phyloP scores from a whole-genome alignment of 30 jellyfish, hydroid and myxozoan species.

The Aurelia aurita region DNA sequence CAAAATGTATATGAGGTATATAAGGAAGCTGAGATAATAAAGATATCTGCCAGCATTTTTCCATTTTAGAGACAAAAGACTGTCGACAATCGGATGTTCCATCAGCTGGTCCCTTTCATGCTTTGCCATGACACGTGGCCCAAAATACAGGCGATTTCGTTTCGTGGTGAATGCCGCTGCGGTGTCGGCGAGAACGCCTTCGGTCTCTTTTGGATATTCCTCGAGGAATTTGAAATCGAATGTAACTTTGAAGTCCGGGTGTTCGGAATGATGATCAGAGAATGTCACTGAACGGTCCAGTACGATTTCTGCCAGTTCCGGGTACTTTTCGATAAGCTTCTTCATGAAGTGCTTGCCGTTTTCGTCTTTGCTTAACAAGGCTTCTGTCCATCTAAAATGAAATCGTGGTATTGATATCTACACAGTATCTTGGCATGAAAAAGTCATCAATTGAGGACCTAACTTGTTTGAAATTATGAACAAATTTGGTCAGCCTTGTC shows the following conservation, averaged over 20 bases:
- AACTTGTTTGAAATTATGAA: too few relatives aligned
- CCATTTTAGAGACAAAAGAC: constrained; percentile 58
- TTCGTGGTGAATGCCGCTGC: neutral
- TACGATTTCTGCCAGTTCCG: constrained; percentile 42
- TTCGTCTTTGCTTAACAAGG: constrained; percentile 4
- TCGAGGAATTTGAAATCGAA: constrained; percentile 54
- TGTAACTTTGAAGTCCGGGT: constrained; percentile 48
- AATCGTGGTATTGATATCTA: neutral
- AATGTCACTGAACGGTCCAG: constrained; percentile 58
- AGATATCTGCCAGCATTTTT: constrained; percentile 47
- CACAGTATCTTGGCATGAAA: too few relatives aligned
- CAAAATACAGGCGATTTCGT: constrained; percentile 16
- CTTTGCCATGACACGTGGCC: constrained; percentile 59
- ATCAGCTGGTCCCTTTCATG: constrained; percentile 33
- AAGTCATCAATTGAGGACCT: too few relatives aligned
- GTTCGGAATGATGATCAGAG: constrained; percentile 60
- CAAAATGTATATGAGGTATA: constrained; percentile 24
- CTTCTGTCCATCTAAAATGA: constrained; percentile 71
- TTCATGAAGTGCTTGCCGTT: constrained; percentile 28
- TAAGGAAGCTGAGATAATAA: constrained; percentile 54
- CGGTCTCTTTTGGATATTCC: constrained; percentile 15
- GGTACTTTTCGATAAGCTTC: constrained; percentile 45
- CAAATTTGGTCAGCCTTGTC: too few relatives aligned
- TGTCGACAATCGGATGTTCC: constrained; percentile 53
- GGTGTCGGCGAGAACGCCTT: constrained; percentile 7